Base-by-base conservation (phyloP, 2,888 invertebrate genomes). In the Pyrgus malvae region DNA sequence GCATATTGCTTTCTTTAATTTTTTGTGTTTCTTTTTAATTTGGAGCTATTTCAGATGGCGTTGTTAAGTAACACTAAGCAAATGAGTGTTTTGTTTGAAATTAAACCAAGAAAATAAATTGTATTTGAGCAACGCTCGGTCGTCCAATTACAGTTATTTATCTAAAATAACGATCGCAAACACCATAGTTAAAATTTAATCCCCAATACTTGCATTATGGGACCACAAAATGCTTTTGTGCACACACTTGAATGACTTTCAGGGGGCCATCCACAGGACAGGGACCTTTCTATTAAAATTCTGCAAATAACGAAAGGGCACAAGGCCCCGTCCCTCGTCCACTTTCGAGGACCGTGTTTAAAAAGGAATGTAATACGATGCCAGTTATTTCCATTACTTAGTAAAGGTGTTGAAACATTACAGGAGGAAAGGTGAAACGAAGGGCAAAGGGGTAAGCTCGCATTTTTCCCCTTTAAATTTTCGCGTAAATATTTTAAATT, bases 331-430 rank as follows among this genome's bases (percentile, higher is more conserved):
- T 71, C 85, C 83, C 78, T 78, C 70, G 83, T 83, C 81, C 75
- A 76, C 77, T 79, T 80, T 83, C 80, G 82, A 67, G 37, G 37
- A 70, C 73, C 70, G 68, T 72, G 78, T 80, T 84, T 80, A 76
- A 80, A 80, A 74, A 75, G 83, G 87, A 87, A 88, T 86, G 83
- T 83, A 84, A 85, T 83, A 84, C 81, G 78, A 79, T 74, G 78
- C 76, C 68, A 80, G 83, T 79, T 84, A 83, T 85, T 85, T 84
- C 78, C 85, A 84, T 86, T 86, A 80, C 81, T 41, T 31, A 42
- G 50, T 42, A 25, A 50, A 50, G 50, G 50, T 50, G 50, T 42
- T 50, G 33, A 29, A 29, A 42, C 42, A 33, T 42, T 41, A 50
- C 50, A 42, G 50, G 41, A 42, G 42, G 27, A 21, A 48, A 48